Conservation (phyloP, 1,140 invertebrate genomes). For the Oryzaephilus surinamensis region DNA sequence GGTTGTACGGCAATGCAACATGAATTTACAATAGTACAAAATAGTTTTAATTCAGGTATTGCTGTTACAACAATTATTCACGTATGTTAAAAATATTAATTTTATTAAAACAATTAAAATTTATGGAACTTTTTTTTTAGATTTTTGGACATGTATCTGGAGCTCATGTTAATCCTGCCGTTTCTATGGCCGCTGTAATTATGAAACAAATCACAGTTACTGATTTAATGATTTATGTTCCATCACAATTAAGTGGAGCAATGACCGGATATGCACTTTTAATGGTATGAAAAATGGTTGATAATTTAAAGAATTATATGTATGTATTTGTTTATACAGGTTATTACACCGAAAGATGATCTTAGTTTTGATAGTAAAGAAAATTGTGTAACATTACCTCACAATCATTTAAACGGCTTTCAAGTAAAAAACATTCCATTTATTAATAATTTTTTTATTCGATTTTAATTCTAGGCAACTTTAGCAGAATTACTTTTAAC, state of each 20-base stretch:
- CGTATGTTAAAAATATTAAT: no score
- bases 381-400: constrained; percentile 9
- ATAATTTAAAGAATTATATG: no score
- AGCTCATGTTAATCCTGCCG: constrained; percentile 68
- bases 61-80: constrained; percentile 25
- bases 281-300: no score
- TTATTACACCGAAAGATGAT: no score
- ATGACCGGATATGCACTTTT: constrained; percentile 53
- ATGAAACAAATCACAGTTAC: constrained; percentile 50
- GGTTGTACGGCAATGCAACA: constrained; percentile 19
- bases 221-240: constrained; percentile 54
- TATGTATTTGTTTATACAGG: no score
- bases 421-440: constrained; percentile 16
- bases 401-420: constrained; percentile 11
- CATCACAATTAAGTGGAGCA: constrained; percentile 59
- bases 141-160: constrained; percentile 59
- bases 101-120: no score
- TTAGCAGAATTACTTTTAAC: constrained; percentile 35
- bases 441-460: no score
- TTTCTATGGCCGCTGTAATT: constrained; percentile 57
- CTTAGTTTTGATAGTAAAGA: no score
- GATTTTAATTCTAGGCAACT: constrained; percentile 29
- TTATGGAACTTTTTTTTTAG: no score
- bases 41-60: constrained; percentile 23
- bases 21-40: constrained; percentile 17